Evolutionary conservation across 2,888 invertebrate genomes (phyloP).

Genomic region (Apotomis capreana): DNA sequence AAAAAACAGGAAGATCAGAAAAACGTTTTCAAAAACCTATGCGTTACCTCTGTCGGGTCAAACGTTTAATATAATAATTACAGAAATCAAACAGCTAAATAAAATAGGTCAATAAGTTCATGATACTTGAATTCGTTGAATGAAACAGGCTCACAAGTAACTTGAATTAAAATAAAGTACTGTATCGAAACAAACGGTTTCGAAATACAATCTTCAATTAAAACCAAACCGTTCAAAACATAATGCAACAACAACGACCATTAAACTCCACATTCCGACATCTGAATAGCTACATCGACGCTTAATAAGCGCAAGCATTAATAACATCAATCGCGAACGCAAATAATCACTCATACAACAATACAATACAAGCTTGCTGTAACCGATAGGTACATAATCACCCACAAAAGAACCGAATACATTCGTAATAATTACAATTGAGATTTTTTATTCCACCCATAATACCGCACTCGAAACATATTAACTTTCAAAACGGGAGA

Average conservation of each 20-base stretch:
- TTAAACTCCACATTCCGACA: slow-evolving; percentile 30
- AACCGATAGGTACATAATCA: slow-evolving; percentile 64
- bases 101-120: no score
- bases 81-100: no score
- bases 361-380: slow-evolving; percentile 64
- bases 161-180: background rate
- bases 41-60: no score
- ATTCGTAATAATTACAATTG: slow-evolving; percentile 67
- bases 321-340: slow-evolving; percentile 38
- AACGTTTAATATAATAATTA: no score
- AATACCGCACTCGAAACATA: slow-evolving; percentile 70
- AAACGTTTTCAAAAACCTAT: no score
- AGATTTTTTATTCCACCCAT: slow-evolving; percentile 61
- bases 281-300: slow-evolving; percentile 35
- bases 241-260: slow-evolving; percentile 36
- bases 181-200: background rate
- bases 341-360: slow-evolving; percentile 54
- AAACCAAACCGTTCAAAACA: slow-evolving; percentile 12
- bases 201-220: slow-evolving; percentile 10
- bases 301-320: slow-evolving; percentile 33
- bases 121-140: no score
- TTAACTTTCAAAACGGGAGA: slow-evolving; percentile 70
- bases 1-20: no score
- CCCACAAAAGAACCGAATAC: slow-evolving; percentile 57
- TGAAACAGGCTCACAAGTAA: background rate